Percentiles rank a stretch among this genome's conserved stretches.
Conservation (phyloP, 1,140 invertebrate genomes). For the Lethrus apterus region DNA sequence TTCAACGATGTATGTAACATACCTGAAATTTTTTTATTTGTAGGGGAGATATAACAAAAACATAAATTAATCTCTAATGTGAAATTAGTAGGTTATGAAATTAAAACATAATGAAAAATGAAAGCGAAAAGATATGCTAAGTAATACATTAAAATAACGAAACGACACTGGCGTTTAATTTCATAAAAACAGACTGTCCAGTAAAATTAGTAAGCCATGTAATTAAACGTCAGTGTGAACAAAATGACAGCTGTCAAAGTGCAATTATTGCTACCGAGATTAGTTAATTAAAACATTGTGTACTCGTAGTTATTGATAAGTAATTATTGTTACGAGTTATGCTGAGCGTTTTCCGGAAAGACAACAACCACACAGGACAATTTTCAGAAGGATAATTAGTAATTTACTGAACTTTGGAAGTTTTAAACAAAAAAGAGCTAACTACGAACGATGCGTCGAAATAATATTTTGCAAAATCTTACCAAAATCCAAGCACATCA, state of each 20-base stretch:
- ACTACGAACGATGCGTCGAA: conserved; percentile 1
- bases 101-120: background rate
- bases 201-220: too few species aligned
- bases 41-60: background rate
- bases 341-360: conserved; percentile 9
- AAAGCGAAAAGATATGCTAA: too few species aligned
- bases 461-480: conserved; percentile 5
- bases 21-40: conserved; percentile 1
- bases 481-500: conserved; percentile 7
- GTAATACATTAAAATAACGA: background rate
- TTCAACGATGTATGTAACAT: too few species aligned
- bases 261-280: background rate
- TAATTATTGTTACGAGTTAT: background rate
- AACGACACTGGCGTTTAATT: too few species aligned
- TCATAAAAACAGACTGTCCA: too few species aligned
- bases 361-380: too few species aligned
- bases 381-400: conserved; percentile 6
- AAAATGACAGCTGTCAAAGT: too few species aligned
- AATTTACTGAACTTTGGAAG: conserved; percentile 3
- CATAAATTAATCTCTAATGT: too few species aligned
- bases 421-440: background rate
- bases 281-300: too few species aligned
- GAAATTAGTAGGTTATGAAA: too few species aligned
- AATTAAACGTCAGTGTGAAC: too few species aligned
- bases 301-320: background rate